phyloP scores from a whole-genome alignment of 2,113 vertebrate genomes.

The Neopipo cinnamomea region DNA sequence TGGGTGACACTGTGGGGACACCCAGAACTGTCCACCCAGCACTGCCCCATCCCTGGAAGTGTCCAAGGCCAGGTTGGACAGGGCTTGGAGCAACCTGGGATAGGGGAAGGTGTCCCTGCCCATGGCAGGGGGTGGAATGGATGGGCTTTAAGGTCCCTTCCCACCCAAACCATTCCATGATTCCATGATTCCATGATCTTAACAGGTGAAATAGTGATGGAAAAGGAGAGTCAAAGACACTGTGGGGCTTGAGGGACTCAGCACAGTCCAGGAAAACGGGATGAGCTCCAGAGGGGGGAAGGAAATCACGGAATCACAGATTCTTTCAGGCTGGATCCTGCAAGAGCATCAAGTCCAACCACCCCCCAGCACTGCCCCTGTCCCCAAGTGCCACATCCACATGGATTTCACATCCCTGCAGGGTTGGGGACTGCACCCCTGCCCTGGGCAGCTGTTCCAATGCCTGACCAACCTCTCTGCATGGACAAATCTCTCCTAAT shows the following conservation, averaged over 20 bases:
- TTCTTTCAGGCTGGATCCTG: too few species aligned
- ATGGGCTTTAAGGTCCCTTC: too few species aligned
- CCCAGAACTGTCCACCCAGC: too few species aligned
- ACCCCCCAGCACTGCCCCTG: neutral
- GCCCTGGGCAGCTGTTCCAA: neutral
- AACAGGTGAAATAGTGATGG: accelerated
- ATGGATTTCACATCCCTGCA: neutral
- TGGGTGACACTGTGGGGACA: neutral
- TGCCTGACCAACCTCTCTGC: too few species aligned
- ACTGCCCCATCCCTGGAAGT: too few species aligned
- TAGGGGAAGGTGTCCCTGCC: accelerated
- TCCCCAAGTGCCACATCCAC: accelerated
- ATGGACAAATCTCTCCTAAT: neutral
- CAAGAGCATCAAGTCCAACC: neutral
- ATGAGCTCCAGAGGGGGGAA: accelerated
- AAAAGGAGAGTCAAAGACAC: neutral
- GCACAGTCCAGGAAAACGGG: neutral
- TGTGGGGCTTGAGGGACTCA: accelerated
- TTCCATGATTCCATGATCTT: neutral
- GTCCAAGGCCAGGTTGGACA: too few species aligned
- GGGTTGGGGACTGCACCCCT: neutral
- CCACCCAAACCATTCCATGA: accelerated
- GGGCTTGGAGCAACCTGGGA: neutral
- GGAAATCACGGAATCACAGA: too few species aligned
- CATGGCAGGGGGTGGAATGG: neutral